These are phyloP conservation scores for Coelogynopora nodosa DNA, from an alignment of 2,888 invertebrate species.

Conservation along the genomic window DNA sequence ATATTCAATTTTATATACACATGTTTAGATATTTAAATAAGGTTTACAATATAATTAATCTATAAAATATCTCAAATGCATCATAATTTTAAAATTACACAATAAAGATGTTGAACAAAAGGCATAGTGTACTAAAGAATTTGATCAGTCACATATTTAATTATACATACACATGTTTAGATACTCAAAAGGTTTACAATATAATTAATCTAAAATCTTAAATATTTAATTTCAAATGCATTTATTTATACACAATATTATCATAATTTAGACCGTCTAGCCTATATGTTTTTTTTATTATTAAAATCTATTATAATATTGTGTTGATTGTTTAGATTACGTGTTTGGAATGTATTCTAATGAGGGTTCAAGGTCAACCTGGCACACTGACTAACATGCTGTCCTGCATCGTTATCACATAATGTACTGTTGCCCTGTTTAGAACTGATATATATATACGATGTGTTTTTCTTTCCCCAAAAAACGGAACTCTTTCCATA, in stretches of 20 bases:
- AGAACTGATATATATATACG: no score
- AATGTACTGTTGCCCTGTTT: no score
- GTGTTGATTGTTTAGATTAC: no score
- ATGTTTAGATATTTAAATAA: slow-evolving; percentile 28
- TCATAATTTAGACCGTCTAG: slow-evolving; percentile 26
- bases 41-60: slow-evolving; percentile 30
- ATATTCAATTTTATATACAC: slow-evolving; percentile 22
- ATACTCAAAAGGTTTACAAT: not conserved
- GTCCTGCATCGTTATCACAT: no score
- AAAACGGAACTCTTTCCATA: no score
- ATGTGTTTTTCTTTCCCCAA: no score
- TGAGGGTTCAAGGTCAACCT: no score
- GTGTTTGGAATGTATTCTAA: no score
- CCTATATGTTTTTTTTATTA: no score
- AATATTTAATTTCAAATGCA: slow-evolving; percentile 31
- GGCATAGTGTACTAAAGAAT: slow-evolving; percentile 31
- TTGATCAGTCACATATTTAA: slow-evolving; percentile 9
- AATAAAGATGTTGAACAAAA: slow-evolving; percentile 14
- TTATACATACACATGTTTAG: not conserved
- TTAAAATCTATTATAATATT: no score
- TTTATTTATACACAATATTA: slow-evolving; percentile 25
- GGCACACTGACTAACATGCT: no score
- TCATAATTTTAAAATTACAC: slow-evolving; percentile 24
- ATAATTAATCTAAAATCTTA: slow-evolving; percentile 15
- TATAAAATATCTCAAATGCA: slow-evolving; percentile 28